phyloP scores from a whole-genome alignment of 2,797 vertebrate species.

The Luscinia luscinia region DNA sequence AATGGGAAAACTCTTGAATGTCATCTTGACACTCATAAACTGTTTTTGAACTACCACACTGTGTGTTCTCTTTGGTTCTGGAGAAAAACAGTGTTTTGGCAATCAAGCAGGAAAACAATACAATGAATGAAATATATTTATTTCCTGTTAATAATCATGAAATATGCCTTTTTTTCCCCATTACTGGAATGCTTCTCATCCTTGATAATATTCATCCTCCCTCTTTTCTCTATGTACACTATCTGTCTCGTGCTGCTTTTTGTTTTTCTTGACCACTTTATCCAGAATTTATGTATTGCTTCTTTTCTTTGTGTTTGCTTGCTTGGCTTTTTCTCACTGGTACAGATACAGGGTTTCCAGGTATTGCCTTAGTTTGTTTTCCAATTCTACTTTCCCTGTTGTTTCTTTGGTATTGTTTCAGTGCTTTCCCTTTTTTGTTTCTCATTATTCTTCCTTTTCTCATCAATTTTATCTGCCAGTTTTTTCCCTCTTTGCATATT shows the following conservation, averaged over 20 bases:
- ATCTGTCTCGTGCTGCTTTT: neutral
- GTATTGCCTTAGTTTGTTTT: constrained; percentile 26
- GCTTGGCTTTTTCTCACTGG: neutral
- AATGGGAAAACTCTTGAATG: neutral
- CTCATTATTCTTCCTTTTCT: constrained; percentile 46
- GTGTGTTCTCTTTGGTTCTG: neutral
- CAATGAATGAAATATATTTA: neutral
- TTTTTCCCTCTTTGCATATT: constrained; percentile 18
- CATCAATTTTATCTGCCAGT: constrained; percentile 24
- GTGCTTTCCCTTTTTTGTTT: constrained; percentile 5
- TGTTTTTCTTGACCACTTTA: neutral
- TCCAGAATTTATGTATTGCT: neutral
- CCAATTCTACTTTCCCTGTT: neutral
- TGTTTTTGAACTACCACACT: neutral
- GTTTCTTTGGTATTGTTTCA: constrained; percentile 19
- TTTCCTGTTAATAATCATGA: constrained; percentile 31
- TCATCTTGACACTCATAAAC: constrained; percentile 5
- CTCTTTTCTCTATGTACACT: neutral
- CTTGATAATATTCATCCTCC: neutral
- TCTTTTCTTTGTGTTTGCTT: neutral
- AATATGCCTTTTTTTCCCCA: neutral
- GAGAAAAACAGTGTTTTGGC: neutral
- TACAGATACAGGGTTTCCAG: neutral
- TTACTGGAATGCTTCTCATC: neutral
- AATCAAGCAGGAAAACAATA: constrained; percentile 20